phyloP scores from a whole-genome alignment of 2,113 vertebrate species.

The Ibidorhyncha struthersii region DNA sequence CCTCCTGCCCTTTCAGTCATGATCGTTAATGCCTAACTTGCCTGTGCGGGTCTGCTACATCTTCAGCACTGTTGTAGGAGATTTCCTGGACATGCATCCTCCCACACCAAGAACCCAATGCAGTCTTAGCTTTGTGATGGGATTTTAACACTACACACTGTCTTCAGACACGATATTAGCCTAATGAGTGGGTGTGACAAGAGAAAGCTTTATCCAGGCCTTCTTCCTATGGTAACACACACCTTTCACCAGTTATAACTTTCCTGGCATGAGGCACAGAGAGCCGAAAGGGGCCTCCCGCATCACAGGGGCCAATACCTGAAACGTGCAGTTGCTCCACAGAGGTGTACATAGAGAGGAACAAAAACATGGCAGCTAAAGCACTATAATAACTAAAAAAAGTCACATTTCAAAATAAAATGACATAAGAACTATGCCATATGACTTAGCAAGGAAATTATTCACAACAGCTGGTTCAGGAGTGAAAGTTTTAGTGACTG shows the following conservation, averaged over 20 bases:
- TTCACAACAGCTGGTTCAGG: background rate
- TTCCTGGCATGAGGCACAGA: accelerated
- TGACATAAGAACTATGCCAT: background rate
- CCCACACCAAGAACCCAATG: no score
- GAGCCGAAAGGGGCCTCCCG: background rate
- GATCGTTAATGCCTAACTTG: accelerated
- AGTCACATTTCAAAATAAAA: background rate
- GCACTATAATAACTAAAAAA: background rate
- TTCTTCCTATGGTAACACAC: background rate
- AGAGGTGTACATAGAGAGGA: background rate
- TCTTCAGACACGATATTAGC: background rate
- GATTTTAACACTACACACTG: background rate
- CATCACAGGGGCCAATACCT: accelerated
- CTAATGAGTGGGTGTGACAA: background rate
- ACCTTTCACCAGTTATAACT: background rate
- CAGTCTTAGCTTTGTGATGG: background rate
- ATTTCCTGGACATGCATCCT: background rate
- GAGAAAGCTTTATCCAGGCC: background rate
- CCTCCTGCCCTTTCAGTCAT: background rate
- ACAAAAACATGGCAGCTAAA: background rate
- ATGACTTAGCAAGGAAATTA: background rate
- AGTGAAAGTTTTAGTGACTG: background rate
- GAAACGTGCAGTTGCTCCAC: accelerated
- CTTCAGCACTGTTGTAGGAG: background rate
- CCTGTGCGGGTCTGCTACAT: background rate